phyloP scores from a whole-genome alignment of 2,113 vertebrate genomes.

The Zosterops hypoxanthus region DNA sequence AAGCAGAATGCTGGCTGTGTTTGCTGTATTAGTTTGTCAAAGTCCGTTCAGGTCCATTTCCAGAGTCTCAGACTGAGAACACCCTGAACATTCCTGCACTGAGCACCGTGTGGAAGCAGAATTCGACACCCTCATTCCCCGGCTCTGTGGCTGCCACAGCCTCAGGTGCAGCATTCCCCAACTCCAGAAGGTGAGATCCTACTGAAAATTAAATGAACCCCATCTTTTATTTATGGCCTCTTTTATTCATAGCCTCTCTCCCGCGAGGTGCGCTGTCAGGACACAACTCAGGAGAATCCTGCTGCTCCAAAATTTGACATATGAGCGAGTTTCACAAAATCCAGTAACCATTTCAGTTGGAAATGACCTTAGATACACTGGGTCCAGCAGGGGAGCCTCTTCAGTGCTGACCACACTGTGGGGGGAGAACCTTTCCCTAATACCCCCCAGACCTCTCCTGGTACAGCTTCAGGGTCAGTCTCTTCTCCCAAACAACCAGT shows the following conservation, averaged over 20 bases:
- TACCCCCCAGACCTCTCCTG: background rate
- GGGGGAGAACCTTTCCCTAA: background rate
- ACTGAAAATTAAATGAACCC: conserved; percentile 24
- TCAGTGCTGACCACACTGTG: background rate
- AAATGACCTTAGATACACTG: background rate
- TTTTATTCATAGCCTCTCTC: background rate
- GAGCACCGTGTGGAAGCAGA: background rate
- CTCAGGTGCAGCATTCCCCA: background rate
- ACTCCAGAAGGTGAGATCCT: background rate
- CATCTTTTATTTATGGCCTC: background rate
- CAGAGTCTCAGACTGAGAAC: background rate
- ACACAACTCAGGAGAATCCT: accelerated
- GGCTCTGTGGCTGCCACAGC: background rate
- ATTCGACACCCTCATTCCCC: accelerated
- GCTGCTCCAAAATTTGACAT: accelerated
- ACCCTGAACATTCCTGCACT: accelerated
- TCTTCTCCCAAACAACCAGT: background rate
- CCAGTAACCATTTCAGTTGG: background rate
- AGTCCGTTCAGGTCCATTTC: background rate
- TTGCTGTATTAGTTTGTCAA: background rate
- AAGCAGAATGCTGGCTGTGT: background rate
- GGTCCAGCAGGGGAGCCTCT: background rate
- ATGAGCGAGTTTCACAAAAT: background rate
- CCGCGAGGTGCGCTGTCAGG: accelerated
- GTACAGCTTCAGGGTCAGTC: background rate